Conservation (phyloP, 1,140 invertebrate genomes). For the Melitaea cinxia region DNA sequence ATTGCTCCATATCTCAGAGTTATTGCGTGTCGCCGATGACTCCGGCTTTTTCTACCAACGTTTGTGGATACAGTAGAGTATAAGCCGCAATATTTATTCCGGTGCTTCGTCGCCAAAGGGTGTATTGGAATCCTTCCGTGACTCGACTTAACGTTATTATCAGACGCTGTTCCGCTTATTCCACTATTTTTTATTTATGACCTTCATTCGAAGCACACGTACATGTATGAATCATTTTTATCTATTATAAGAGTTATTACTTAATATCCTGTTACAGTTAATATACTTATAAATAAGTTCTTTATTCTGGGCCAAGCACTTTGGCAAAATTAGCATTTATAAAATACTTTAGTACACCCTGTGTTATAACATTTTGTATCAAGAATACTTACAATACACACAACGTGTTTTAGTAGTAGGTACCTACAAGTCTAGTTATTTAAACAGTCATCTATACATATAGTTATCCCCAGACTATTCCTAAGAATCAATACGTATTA, state of each 20-base stretch:
- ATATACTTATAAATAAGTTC: no score
- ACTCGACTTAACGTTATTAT: constrained; percentile 9
- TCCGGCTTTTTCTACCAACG: constrained; percentile 22
- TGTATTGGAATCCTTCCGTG: constrained; percentile 19
- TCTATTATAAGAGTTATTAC: not conserved
- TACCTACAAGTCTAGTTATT: no score
- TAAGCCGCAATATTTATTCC: constrained; percentile 17
- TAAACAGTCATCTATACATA: no score
- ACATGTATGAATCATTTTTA: not conserved
- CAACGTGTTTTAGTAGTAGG: no score
- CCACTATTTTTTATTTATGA: not conserved
- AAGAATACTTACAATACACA: no score
- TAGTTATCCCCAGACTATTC: no score
- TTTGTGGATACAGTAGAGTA: constrained; percentile 17
- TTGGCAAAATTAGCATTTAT: no score
- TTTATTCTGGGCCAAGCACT: no score
- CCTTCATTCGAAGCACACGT: not conserved
- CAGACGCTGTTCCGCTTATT: not conserved
- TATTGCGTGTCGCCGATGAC: constrained; percentile 28
- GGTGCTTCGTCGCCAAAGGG: not conserved
- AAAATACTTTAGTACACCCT: no score
- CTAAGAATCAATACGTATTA: no score
- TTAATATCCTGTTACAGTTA: no score
- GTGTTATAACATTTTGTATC: no score
- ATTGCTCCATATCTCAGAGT: constrained; percentile 42